Percentiles rank a stretch among this genome's conserved stretches.
Conservation (phyloP, 2,797 vertebrate genomes). For the Lepilemur septentrionalis region DNA sequence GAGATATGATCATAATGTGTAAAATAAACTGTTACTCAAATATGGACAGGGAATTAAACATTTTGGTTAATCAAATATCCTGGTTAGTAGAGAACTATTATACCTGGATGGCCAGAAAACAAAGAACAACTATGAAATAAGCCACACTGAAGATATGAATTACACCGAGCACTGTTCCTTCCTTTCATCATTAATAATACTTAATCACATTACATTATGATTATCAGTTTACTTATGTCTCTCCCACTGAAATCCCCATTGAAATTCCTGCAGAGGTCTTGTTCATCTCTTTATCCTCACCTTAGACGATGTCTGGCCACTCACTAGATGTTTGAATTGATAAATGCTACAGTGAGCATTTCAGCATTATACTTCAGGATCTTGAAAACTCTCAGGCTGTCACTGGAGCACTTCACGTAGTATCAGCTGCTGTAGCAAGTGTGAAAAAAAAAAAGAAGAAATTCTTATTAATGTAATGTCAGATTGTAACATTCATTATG, state of each 20-base stretch:
- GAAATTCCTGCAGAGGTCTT: neutral
- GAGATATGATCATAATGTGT: constrained; percentile 9
- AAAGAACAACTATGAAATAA: constrained; percentile 22
- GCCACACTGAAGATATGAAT: neutral
- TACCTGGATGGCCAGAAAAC: neutral
- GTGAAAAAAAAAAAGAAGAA: neutral
- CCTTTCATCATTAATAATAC: constrained; percentile 38
- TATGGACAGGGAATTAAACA: constrained; percentile 14
- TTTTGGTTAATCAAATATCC: constrained; percentile 24
- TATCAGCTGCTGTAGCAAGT: neutral
- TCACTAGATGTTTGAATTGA: neutral
- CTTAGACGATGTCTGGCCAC: neutral
- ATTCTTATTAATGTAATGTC: neutral
- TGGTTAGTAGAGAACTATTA: constrained; percentile 19
- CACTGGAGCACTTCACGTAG: neutral
- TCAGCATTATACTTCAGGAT: neutral
- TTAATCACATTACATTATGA: neutral
- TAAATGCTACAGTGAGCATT: neutral
- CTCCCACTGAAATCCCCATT: neutral
- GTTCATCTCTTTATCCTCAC: neutral
- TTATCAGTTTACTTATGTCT: neutral
- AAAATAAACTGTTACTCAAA: neutral
- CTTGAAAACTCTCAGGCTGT: neutral
- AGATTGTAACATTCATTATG: neutral
- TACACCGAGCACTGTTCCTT: neutral